A percentile compares a stretch with the other conserved stretches of the same genome.
Evolutionary conservation across 2,113 vertebrate species (phyloP).

Genomic region (Neolamprologus cancellatus): DNA sequence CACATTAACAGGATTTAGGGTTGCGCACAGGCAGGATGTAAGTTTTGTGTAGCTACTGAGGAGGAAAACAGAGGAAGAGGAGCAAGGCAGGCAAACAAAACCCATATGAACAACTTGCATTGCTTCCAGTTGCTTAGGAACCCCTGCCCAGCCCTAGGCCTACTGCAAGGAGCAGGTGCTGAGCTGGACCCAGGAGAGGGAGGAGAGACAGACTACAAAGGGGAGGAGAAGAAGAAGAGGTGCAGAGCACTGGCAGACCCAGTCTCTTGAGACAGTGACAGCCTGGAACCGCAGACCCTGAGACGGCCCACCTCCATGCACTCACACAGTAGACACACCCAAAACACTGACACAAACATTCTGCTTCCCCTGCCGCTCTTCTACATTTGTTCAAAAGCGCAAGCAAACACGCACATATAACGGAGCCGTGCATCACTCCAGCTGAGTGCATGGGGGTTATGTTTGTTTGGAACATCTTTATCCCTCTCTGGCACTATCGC

Average conservation of each 20-base stretch:
- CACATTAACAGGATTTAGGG: not conserved
- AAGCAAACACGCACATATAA: not conserved
- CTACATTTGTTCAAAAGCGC: slow-evolving; percentile 12
- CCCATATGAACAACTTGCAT: not conserved
- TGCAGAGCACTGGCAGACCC: slow-evolving; percentile 30
- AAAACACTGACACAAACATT: slow-evolving; percentile 1
- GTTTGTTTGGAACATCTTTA: slow-evolving; percentile 64
- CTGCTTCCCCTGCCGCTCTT: not conserved
- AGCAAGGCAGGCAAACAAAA: not conserved
- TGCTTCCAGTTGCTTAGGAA: slow-evolving; percentile 57
- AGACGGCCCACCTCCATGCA: slow-evolving; percentile 1
- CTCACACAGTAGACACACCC: slow-evolving; percentile 39
- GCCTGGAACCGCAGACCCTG: slow-evolving; percentile 50
- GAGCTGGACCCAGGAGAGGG: slow-evolving; percentile 61
- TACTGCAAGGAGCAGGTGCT: slow-evolving; percentile 66
- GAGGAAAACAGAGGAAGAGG: not conserved
- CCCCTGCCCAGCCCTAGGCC: slow-evolving; percentile 32
- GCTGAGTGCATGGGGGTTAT: slow-evolving; percentile 39
- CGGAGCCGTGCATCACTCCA: slow-evolving; percentile 17
- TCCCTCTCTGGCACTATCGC: slow-evolving; percentile 47
- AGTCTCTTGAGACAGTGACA: slow-evolving; percentile 58
- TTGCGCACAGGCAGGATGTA: not conserved
- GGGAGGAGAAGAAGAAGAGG: slow-evolving; percentile 7
- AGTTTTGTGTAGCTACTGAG: not conserved
- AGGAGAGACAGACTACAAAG: slow-evolving; percentile 19